phyloP scores from a whole-genome alignment of 2,888 invertebrate genomes.

The Nomada flava region DNA sequence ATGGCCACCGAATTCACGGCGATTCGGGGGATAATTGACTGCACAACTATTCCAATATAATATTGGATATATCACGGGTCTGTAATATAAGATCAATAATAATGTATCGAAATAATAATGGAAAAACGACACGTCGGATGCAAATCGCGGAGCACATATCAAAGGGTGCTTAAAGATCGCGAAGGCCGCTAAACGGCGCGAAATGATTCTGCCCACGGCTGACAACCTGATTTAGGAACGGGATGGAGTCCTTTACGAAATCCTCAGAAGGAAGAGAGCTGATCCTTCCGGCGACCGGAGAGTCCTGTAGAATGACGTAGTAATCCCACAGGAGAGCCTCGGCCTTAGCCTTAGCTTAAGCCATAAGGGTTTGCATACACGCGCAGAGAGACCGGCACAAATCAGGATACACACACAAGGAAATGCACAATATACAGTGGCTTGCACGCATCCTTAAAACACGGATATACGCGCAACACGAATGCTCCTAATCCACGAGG shows the following conservation, averaged over 20 bases:
- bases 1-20: too few species aligned
- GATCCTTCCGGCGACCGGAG: conserved; percentile 80
- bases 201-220: conserved; percentile 62
- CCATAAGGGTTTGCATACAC: conserved; percentile 82
- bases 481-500: conserved; percentile 75
- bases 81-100: too few species aligned
- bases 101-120: too few species aligned
- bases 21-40: too few species aligned
- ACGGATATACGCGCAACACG: conserved; percentile 72
- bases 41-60: too few species aligned
- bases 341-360: conserved; percentile 82
- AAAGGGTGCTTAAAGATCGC: background rate
- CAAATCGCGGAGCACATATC: too few species aligned
- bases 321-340: conserved; percentile 82
- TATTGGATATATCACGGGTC: too few species aligned
- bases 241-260: conserved; percentile 72
- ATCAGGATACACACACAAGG: conserved; percentile 59
- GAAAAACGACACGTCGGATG: too few species aligned
- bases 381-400: conserved; percentile 67
- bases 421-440: conserved; percentile 35
- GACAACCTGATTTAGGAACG: conserved; percentile 77
- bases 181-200: conserved; percentile 48
- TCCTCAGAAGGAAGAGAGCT: conserved; percentile 78
- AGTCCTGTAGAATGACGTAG: conserved; percentile 81
- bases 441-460: conserved; percentile 71